These are phyloP conservation scores for Plebejus argus DNA, from an alignment of 2,888 invertebrate species.

Conservation along the genomic window DNA sequence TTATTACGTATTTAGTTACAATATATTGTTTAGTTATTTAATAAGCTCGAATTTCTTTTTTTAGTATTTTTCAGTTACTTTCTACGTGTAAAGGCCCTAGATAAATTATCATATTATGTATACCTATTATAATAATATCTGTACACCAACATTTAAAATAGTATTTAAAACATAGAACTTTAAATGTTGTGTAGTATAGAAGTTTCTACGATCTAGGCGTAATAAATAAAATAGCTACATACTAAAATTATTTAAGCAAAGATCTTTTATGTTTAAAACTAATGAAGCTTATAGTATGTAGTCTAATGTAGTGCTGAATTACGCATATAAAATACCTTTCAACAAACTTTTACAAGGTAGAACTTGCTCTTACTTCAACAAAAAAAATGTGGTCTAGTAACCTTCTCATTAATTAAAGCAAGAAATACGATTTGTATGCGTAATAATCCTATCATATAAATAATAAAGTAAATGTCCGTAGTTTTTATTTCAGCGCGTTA, in stretches of 20 bases:
- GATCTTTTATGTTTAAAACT: conserved; percentile 12
- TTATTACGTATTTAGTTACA: not conserved
- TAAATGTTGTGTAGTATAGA: not conserved
- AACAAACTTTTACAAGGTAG: not conserved
- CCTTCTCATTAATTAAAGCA: not conserved
- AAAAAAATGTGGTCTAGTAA: too few species aligned
- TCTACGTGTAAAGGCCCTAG: not conserved
- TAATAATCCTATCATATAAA: not conserved
- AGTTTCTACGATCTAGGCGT: not conserved
- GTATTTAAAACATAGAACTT: conserved; percentile 4
- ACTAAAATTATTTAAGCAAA: conserved; percentile 1
- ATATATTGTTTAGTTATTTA: not conserved
- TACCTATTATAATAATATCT: not conserved
- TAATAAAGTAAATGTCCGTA: conserved; percentile 3
- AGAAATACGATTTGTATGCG: not conserved
- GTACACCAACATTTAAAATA: not conserved
- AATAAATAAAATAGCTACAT: not conserved
- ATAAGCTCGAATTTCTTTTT: not conserved
- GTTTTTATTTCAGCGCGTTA: not conserved
- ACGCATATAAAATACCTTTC: not conserved
- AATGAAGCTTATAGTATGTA: not conserved
- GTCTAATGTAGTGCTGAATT: not conserved
- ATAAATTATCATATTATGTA: not conserved
- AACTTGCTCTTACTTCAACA: too few species aligned
- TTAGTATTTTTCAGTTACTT: not conserved